Percentiles rank a stretch among this genome's conserved stretches.
These are phyloP conservation scores for Euphydryas editha DNA, from an alignment of 2,888 invertebrate species.

Conservation along the genomic window DNA sequence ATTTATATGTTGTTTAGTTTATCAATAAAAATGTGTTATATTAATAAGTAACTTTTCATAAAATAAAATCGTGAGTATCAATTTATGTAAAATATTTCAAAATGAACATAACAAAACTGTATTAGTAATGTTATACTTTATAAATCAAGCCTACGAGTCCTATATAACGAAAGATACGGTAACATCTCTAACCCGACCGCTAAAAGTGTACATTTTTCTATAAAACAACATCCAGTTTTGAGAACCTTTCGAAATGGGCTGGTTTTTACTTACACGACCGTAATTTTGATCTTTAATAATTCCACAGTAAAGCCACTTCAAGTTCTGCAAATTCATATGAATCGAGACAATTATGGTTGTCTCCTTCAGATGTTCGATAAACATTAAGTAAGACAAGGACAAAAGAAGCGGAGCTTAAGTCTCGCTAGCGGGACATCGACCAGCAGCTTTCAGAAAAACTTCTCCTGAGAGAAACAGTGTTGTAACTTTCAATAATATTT, in stretches of 20 bases:
- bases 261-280: constrained; percentile 66
- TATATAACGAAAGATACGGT: constrained; percentile 57
- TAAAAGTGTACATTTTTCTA: constrained; percentile 46
- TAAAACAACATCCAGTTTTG: constrained; percentile 41
- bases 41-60: no score
- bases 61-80: no score
- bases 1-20: no score
- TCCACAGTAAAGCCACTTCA: constrained; percentile 71
- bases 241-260: constrained; percentile 56
- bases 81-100: not conserved
- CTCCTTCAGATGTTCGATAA: constrained; percentile 58
- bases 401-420: constrained; percentile 63
- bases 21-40: no score
- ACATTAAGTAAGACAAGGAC: constrained; percentile 57
- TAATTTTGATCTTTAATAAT: constrained; percentile 70
- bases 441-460: constrained; percentile 83
- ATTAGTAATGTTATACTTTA: constrained; percentile 52
- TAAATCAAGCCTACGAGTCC: constrained; percentile 62
- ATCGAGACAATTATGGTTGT: constrained; percentile 51
- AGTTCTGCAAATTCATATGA: constrained; percentile 72
- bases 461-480: constrained; percentile 52
- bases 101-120: constrained; percentile 10
- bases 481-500: constrained; percentile 57
- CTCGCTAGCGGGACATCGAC: constrained; percentile 82
- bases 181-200: constrained; percentile 55